Percentiles rank a stretch among this genome's conserved stretches.
These are phyloP conservation scores for Plagodis dolabraria DNA, from an alignment of 2,888 invertebrate genomes.

Conservation along the genomic window DNA sequence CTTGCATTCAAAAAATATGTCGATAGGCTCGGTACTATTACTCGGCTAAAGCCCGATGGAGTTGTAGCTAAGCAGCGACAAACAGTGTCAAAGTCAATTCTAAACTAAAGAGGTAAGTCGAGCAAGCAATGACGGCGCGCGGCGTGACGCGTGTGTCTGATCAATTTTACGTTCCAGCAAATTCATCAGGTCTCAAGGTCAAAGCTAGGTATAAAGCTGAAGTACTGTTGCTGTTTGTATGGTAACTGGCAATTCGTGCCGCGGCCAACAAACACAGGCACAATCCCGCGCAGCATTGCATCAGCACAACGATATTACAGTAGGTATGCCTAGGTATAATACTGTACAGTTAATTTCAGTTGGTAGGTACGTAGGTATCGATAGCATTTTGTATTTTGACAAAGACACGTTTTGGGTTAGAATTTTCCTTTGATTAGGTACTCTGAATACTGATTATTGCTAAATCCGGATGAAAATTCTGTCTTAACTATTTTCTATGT, in stretches of 20 bases:
- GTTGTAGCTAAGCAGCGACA: background rate
- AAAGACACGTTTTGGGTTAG: constrained; percentile 20
- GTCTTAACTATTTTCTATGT: too few species aligned
- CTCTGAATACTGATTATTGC: constrained; percentile 15
- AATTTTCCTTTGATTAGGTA: constrained; percentile 16
- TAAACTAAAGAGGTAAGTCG: background rate
- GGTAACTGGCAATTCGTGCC: constrained; percentile 27
- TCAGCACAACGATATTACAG: constrained; percentile 42
- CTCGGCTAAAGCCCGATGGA: too few species aligned
- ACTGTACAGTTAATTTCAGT: constrained; percentile 26
- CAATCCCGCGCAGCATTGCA: constrained; percentile 52
- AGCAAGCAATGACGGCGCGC: background rate
- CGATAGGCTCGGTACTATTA: too few species aligned
- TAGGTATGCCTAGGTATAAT: constrained; percentile 4
- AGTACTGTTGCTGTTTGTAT: constrained; percentile 17
- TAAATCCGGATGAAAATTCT: constrained; percentile 9
- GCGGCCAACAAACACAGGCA: constrained; percentile 29
- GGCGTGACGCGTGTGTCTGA: background rate
- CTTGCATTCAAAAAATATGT: too few species aligned
- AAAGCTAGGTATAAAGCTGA: constrained; percentile 13
- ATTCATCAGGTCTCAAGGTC: constrained; percentile 5
- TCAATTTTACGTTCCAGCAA: background rate
- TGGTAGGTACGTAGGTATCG: constrained; percentile 12
- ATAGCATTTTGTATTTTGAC: constrained; percentile 16
- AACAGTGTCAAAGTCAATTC: constrained; percentile 1